Percentiles rank a stretch among this genome's conserved stretches.
These are phyloP conservation scores for Peromyscus aztecus DNA, from an alignment of 2,797 vertebrate species.

Conservation along the genomic window DNA sequence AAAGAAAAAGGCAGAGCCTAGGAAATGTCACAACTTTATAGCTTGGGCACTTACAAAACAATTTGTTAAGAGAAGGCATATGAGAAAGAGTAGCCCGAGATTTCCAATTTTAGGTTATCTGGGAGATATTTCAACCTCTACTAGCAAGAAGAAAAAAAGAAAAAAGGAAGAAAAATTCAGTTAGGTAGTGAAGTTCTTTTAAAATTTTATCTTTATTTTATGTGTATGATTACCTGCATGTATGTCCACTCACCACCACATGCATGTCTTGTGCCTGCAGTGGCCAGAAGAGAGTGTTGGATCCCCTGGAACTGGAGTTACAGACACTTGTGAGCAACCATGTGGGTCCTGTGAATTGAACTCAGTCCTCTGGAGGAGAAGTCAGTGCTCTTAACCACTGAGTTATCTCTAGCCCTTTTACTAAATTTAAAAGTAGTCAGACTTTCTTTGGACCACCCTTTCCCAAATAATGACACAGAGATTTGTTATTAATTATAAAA, in stretches of 20 bases:
- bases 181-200: neutral
- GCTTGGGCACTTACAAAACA: neutral
- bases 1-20: neutral
- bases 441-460: neutral
- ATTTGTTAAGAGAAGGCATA: slow-evolving; percentile 3
- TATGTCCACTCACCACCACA: neutral
- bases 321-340: neutral
- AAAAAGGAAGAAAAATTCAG: neutral
- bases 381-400: neutral
- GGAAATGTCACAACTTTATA: neutral
- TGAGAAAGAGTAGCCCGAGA: neutral
- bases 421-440: neutral
- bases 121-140: neutral
- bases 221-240: neutral
- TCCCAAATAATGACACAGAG: neutral
- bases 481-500: neutral
- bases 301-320: neutral
- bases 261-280: neutral
- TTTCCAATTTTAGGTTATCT: neutral
- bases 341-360: neutral
- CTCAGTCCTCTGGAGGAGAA: neutral
- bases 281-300: neutral
- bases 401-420: neutral
- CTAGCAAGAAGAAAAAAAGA: neutral
- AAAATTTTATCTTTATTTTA: neutral